Evolutionary conservation across 2,113 vertebrate genomes (phyloP).

Genomic region (Argyrosomus japonicus): DNA sequence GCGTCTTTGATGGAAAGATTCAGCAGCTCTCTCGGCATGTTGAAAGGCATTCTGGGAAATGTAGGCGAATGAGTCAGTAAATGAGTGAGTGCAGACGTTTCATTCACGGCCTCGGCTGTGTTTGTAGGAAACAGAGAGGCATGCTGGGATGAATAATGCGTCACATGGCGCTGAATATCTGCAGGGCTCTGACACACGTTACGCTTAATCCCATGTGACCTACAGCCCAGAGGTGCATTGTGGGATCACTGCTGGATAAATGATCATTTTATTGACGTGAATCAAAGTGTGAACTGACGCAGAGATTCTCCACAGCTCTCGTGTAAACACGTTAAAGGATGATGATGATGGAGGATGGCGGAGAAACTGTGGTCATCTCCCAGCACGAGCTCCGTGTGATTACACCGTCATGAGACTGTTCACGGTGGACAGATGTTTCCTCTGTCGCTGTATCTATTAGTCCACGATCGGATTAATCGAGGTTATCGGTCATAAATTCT

Average conservation of each 20-base stretch:
- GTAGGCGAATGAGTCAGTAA: too few species aligned
- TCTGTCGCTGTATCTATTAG: too few species aligned
- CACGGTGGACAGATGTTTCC: not conserved
- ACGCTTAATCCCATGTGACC: conserved; percentile 20
- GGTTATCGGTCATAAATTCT: too few species aligned
- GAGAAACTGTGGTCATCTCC: not conserved
- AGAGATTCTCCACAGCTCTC: not conserved
- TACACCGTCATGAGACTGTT: conserved; percentile 11
- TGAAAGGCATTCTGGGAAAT: too few species aligned
- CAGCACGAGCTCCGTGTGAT: conserved; percentile 17
- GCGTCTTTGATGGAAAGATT: too few species aligned
- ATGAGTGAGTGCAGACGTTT: not conserved
- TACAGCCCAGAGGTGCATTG: not conserved
- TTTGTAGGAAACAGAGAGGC: not conserved
- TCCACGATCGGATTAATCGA: too few species aligned
- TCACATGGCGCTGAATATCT: conserved; percentile 5
- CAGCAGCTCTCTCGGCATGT: too few species aligned
- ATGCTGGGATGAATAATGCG: not conserved
- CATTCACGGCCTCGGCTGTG: not conserved
- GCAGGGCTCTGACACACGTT: not conserved
- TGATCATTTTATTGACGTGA: too few species aligned
- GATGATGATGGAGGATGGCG: not conserved
- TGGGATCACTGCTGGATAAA: conserved; percentile 8
- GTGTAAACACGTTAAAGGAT: not conserved
- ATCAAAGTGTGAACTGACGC: not conserved